Evolutionary conservation across 1,140 invertebrate species (phyloP), one percentile per base, ranked within the genome.

Genomic region (Heliconius nattereri): DNA sequence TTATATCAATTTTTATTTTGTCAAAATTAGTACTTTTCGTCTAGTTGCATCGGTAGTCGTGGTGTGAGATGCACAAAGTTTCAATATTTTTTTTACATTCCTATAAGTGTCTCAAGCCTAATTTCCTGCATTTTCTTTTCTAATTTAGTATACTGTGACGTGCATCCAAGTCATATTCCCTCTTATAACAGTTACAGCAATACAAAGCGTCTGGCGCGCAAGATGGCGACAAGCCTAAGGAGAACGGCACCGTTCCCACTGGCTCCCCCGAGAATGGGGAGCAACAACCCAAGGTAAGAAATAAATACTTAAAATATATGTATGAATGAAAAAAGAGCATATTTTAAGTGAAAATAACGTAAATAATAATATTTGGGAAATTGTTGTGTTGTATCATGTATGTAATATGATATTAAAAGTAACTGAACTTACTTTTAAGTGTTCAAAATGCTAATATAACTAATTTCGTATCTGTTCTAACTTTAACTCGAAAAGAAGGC

Each of bases 231-330:
- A 96, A 95, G 82, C 96, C 96, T 73, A 97, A 97, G 89, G 97
- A 97, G 92, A 97, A 97, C 89, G 97, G 96, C 80, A 96, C 96
- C 76, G 88, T 95, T 49, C 96, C 94, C 78, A 95, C 85, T 90
- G 95, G 90, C 76, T 94, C 92, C 82, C 92, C 92, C 23, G 91
- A 92, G 81, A 93, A 93, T 85, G 91, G 90, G 73, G 91, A 93
- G 76, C 91, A 91, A 70, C 89, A 87, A n/a, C 60, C 60, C 13
- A 66, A 66, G 60, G 60, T 66, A 66, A 66, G 60, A 23, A 66
- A 9, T 29, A 9, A 66, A 66, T 29, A 66, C 13, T 66, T 57
- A 1, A 19, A 57, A 66, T 26, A 66, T 11, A 66, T 26, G 23
- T 26, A 26, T 26, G 3, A 5, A 26, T 26, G 9, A 13, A 16